Base-by-base conservation (phyloP, 2,888 invertebrate species). In the Hetaerina titia region DNA sequence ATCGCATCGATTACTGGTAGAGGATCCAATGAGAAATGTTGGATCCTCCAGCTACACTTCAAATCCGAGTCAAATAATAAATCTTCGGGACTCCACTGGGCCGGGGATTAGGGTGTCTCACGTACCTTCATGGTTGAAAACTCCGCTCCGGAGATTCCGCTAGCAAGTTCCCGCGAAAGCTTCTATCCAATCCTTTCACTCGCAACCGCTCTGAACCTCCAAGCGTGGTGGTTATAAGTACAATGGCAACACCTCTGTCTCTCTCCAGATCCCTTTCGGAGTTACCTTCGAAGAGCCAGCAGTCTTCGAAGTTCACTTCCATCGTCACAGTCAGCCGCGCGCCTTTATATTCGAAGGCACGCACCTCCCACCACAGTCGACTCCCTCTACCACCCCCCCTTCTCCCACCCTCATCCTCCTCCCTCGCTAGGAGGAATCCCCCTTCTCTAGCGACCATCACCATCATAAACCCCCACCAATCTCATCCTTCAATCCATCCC, bases 241-340 rank as follows among this genome's bases (percentile, higher is more conserved):
- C 45, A 45, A 45, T 45, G 45, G 45, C 45, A 45, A 45, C 45
- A 45, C 45, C 45, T 45, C 45, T 45, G 45, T 45, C 45, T 25
- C 81, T 81, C 81, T 81, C 69, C 69, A 81, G 25, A 81, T 81
- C 81, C 81, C 31, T 81, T 81, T 81, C 69, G 81, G 25, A n/a
- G 81, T 69, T n/a, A n/a, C 15, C 81, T 81, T 81, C 81, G 31
- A 81, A 81, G 81, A 11, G 45, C 4, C 45, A 45, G 81, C 81
- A 31, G 81, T 81, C 81, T 81, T 81, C 81, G 81, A 81, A 81
- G 81, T 81, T 31, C 81, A 69, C 69, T 69, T 69, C 69, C 69
- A 81, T 11, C 81, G 8, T 31, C 81, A 31, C 31, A 13, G 81
- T 11, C 9, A 81, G 31, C 81, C 19, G 81, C 81, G 81, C 81